Percentiles rank a stretch among this genome's conserved stretches.
These are phyloP conservation scores for Acanthosepion esculentum DNA, from an alignment of 2,888 invertebrate genomes.

Conservation along the genomic window DNA sequence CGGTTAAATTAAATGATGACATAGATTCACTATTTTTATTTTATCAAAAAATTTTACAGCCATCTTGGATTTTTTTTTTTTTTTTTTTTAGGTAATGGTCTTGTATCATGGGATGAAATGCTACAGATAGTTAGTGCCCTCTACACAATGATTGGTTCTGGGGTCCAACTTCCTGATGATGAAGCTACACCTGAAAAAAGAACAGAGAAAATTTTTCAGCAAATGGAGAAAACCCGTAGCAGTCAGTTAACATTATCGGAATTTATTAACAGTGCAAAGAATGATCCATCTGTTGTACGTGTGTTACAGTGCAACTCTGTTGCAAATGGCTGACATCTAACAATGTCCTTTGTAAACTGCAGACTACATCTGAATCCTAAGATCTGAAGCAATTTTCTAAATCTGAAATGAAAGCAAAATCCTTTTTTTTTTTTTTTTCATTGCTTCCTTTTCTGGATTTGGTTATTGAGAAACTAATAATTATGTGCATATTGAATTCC, in stretches of 20 bases:
- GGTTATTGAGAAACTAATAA: too few relatives aligned
- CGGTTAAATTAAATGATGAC: too few relatives aligned
- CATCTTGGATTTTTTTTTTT: neutral
- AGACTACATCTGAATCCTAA: neutral
- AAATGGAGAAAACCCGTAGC: slow-evolving; percentile 98
- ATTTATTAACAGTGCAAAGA: slow-evolving; percentile 98
- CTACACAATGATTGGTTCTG: slow-evolving; percentile 99
- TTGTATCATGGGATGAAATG: slow-evolving; percentile 98
- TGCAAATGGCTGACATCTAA: slow-evolving; percentile 51
- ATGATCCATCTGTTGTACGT: slow-evolving; percentile 97
- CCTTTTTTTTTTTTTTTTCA: neutral
- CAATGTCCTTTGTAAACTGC: neutral
- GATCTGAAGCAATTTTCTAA: neutral
- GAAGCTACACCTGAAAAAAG: slow-evolving; percentile 98
- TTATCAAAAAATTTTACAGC: neutral
- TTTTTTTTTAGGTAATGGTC: slow-evolving; percentile 86
- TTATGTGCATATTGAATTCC: too few relatives aligned
- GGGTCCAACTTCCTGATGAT: slow-evolving; percentile 99
- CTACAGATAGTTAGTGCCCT: slow-evolving; percentile 98
- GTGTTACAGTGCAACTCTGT: slow-evolving; percentile 95
- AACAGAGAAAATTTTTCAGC: slow-evolving; percentile 98
- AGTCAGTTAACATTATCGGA: slow-evolving; percentile 96
- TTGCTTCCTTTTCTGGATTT: neutral
- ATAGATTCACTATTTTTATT: neutral
- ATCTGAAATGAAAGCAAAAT: neutral